Conservation (phyloP, 2,888 invertebrate species). For the Hermaeophaga mercurialis region DNA sequence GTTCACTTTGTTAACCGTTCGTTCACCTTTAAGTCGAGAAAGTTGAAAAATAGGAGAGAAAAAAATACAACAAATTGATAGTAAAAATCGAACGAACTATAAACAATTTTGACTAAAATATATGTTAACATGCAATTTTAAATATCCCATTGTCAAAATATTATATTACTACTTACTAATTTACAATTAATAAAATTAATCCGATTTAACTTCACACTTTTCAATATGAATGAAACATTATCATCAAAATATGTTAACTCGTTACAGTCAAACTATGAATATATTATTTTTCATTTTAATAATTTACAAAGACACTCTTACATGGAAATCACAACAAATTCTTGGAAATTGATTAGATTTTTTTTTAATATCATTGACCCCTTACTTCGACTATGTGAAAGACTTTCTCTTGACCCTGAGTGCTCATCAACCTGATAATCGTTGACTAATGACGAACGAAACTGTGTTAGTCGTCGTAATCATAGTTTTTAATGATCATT, state of each 20-base stretch:
- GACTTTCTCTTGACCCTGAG: conserved; percentile 30
- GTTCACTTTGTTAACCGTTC: conserved; percentile 9
- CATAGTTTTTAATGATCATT: too few species aligned
- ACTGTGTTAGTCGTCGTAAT: background rate
- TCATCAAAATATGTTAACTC: too few species aligned
- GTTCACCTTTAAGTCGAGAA: conserved; percentile 14
- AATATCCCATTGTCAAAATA: too few species aligned
- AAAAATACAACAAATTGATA: background rate
- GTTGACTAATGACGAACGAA: conserved; percentile 1
- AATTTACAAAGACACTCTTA: background rate
- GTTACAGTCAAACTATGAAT: background rate
- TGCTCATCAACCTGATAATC: conserved; percentile 16
- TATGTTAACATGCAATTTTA: too few species aligned
- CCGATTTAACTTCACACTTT: too few species aligned
- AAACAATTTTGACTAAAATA: background rate
- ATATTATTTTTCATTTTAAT: background rate
- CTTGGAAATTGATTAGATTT: conserved; percentile 5
- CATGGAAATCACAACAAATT: too few species aligned
- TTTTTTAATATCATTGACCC: conserved; percentile 12
- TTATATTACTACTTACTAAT: too few species aligned
- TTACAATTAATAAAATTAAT: too few species aligned
- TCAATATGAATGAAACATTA: too few species aligned
- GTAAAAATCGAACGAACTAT: background rate
- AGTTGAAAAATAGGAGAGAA: conserved; percentile 16
- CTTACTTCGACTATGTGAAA: background rate